These are phyloP conservation scores for Myopa testacea DNA, from an alignment of 2,888 invertebrate genomes.

Conservation along the genomic window DNA sequence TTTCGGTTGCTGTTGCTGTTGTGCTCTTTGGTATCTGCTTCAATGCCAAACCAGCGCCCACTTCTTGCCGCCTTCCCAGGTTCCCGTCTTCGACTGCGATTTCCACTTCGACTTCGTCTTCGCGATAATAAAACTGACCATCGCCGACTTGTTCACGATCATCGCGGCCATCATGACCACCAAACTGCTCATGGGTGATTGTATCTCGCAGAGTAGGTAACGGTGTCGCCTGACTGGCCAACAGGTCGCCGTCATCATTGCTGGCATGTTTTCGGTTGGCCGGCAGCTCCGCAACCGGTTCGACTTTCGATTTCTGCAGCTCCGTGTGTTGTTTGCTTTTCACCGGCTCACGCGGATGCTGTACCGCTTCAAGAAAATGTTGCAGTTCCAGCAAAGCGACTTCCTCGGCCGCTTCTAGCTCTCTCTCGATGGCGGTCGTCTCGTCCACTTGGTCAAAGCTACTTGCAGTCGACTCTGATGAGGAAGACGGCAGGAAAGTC, in stretches of 20 bases:
- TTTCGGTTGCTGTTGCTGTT: constrained; percentile 41
- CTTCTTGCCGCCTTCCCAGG: neutral
- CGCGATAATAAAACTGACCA: constrained; percentile 58
- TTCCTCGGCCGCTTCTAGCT: constrained; percentile 7
- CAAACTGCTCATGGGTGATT: constrained; percentile 8
- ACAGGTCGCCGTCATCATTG: neutral
- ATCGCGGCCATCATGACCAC: constrained; percentile 36
- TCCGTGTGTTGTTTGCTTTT: constrained; percentile 1
- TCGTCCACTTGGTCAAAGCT: constrained; percentile 46
- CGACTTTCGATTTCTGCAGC: constrained; percentile 63
- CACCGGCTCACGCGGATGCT: constrained; percentile 37
- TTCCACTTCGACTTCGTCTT: constrained; percentile 38
- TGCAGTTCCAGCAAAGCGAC: constrained; percentile 19
- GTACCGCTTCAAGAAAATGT: constrained; percentile 12
- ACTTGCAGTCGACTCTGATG: constrained; percentile 34
- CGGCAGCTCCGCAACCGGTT: constrained; percentile 57
- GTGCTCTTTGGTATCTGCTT: neutral
- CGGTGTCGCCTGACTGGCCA: constrained; percentile 42
- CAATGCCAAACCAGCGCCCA: constrained; percentile 12
- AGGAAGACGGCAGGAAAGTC: constrained; percentile 30
- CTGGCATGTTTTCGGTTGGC: neutral
- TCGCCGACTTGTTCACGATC: constrained; percentile 52
- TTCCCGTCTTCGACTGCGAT: neutral
- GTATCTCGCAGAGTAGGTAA: constrained; percentile 48
- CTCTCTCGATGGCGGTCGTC: constrained; percentile 47